Evolutionary conservation across 2,113 vertebrate species (phyloP), one percentile per base, ranked within the genome.

Genomic region (Pagrus major): DNA sequence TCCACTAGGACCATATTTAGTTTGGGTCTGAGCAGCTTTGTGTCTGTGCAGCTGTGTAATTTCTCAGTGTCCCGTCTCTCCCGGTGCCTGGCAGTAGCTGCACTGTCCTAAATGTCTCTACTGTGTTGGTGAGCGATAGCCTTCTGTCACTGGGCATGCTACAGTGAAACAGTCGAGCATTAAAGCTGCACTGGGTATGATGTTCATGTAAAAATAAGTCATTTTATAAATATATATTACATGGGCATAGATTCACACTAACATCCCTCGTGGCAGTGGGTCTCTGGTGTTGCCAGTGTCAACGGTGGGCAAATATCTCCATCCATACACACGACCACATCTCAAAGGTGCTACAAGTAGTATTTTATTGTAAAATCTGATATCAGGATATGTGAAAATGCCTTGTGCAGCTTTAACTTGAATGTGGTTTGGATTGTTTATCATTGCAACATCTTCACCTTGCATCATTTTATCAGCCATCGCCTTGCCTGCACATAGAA

Each of bases 41-140:
- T 65, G 47, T 84, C 23, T 80, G 29, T 27, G 0, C 25, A 9
- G 23, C 70, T 73, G 60, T 51, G 6, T 60, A 2, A 68, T 60
- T 35, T 71, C 12, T 69, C 70, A 44, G 29, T 81, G 27, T 80
- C 37, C 49, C 64, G 15, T 66, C 42, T 63, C 37, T 55, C 58
- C 65, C 25, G 52, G 73, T 71, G 85, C 71, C 86, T 71, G 82
- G 68, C 81, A 69, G 81, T 23, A 33, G 64, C 76, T 37, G 39
- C 58, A 9, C 75, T 46, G 33, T n/a, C 47, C 58, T 70, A 21
- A 79, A 66, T 69, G 59, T 55, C 71, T 74, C 69, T 2, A 6
- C 72, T 80, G 37, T 76, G 79, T 12, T 67, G 89, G 87, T 87
- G 83, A 91, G 85, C 46, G 6, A 65, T 9, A n/a, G 63, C 63